Percentiles rank a stretch among this genome's conserved stretches.
Evolutionary conservation across 2,797 vertebrate species (phyloP).

Genomic region (Gymnothorax javanicus): DNA sequence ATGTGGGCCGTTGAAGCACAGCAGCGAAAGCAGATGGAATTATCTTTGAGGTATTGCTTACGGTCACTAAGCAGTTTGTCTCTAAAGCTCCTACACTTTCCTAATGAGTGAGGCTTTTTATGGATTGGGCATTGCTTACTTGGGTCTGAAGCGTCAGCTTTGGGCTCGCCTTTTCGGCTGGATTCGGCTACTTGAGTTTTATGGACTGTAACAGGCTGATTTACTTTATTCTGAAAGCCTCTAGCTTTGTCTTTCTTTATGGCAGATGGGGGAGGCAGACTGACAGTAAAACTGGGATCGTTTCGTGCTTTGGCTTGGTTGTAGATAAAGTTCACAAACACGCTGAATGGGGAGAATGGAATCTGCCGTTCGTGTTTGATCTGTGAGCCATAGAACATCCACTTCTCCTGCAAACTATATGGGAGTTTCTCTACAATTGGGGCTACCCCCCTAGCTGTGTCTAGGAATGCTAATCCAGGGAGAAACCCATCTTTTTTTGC

Average conservation of each 20-base stretch:
- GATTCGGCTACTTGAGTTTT: conserved; percentile 1
- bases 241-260: neutral
- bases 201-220: neutral
- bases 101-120: conserved; percentile 1
- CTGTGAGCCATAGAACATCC: neutral
- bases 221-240: neutral
- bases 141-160: neutral
- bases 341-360: no score
- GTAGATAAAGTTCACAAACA: no score
- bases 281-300: no score
- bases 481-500: conserved; percentile 15
- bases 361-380: no score
- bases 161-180: neutral
- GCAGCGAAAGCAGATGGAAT: neutral
- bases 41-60: neutral
- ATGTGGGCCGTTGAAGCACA: neutral
- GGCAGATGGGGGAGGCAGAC: no score
- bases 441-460: conserved; percentile 12
- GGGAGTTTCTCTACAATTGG: conserved; percentile 27
- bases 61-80: neutral
- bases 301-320: no score
- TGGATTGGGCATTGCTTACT: conserved; percentile 17
- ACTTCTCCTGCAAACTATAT: conserved; percentile 23
- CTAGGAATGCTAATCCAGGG: neutral
- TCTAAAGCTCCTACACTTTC: conserved; percentile 20